Conservation (phyloP, 2,113 vertebrate species). For the Corydoras sp. region DNA sequence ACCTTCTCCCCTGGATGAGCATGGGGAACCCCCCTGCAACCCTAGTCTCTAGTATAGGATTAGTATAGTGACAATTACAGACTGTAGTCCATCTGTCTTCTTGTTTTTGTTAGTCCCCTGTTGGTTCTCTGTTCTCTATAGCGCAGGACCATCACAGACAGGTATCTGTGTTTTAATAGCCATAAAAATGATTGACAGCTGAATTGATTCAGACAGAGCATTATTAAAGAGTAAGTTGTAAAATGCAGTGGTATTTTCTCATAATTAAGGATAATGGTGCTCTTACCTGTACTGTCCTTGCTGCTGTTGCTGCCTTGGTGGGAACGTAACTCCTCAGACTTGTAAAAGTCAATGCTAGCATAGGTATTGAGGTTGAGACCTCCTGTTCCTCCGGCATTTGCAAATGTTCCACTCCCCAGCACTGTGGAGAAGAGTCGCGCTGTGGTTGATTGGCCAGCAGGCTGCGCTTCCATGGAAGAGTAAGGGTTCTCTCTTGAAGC, state of each 20-base stretch:
- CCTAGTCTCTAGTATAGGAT: too few species aligned
- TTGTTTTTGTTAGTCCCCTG: too few species aligned
- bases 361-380: constrained; percentile 64
- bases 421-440: constrained; percentile 60
- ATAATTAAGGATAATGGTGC: background rate
- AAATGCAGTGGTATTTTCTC: background rate
- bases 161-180: too few species aligned
- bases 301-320: constrained; percentile 52
- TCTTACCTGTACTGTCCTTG: constrained; percentile 65
- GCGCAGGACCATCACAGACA: too few species aligned
- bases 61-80: too few species aligned
- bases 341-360: constrained; percentile 76
- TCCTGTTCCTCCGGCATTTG: constrained; percentile 38
- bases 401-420: constrained; percentile 48
- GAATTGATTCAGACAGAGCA: too few species aligned
- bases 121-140: too few species aligned
- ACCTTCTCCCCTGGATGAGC: too few species aligned
- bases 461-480: constrained; percentile 52
- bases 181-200: too few species aligned
- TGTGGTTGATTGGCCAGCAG: constrained; percentile 50
- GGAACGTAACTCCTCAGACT: constrained; percentile 62
- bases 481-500: constrained; percentile 64
- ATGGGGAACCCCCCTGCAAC: too few species aligned
- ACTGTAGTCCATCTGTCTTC: too few species aligned
- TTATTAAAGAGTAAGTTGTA: background rate